These are phyloP conservation scores for Sciurus carolinensis DNA, from an alignment of 2,797 vertebrate species.

Conservation along the genomic window DNA sequence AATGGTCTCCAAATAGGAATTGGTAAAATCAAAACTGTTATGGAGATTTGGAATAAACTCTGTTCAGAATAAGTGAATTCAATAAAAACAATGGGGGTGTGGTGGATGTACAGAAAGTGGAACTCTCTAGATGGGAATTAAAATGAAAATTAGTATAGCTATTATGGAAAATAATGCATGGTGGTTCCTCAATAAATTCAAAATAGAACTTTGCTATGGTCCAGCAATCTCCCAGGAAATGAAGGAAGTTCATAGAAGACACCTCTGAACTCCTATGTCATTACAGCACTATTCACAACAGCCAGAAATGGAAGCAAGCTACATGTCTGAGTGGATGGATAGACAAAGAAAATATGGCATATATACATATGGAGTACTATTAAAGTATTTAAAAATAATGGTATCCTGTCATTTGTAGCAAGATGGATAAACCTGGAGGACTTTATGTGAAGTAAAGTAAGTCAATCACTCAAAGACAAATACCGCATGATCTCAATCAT, in stretches of 20 bases:
- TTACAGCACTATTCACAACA: not conserved
- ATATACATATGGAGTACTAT: too few relatives aligned
- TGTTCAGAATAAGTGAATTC: not conserved
- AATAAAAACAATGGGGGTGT: not conserved
- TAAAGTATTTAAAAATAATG: not conserved
- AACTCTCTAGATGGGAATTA: not conserved
- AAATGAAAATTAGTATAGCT: not conserved
- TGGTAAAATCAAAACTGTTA: not conserved
- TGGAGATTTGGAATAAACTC: not conserved
- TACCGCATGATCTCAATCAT: not conserved
- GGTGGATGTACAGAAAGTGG: not conserved
- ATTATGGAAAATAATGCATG: not conserved
- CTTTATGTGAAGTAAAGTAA: not conserved
- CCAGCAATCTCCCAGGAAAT: too few relatives aligned
- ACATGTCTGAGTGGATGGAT: accelerated
- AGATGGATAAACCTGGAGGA: not conserved
- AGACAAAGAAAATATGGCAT: not conserved
- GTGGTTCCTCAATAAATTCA: not conserved
- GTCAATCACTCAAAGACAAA: not conserved
- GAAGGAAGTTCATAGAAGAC: too few relatives aligned
- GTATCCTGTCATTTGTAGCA: not conserved
- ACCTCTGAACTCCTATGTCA: not conserved
- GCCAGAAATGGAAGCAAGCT: not conserved
- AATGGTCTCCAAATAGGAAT: not conserved
- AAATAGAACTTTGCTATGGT: too few relatives aligned